phyloP scores from a whole-genome alignment of 2,797 vertebrate species.

The Rhadinocentrus ornatus region DNA sequence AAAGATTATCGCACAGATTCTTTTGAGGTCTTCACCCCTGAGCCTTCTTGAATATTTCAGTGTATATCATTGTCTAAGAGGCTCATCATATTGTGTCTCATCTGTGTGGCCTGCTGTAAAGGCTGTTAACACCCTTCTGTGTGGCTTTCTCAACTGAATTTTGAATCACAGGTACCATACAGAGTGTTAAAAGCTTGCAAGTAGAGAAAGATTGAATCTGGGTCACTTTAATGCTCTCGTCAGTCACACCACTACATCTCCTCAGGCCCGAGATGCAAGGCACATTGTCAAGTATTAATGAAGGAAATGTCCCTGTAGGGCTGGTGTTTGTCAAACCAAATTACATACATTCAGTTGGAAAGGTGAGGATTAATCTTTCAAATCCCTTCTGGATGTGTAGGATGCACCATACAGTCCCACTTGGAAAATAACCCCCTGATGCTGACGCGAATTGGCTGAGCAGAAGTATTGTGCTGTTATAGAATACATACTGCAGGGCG shows the following conservation, averaged over 20 bases:
- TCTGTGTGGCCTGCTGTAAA: constrained; percentile 57
- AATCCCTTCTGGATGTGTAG: constrained; percentile 78
- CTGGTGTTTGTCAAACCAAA: constrained; percentile 84
- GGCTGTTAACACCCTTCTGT: constrained; percentile 63
- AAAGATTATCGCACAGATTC: constrained; percentile 3
- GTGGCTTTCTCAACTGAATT: constrained; percentile 73
- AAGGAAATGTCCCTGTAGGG: constrained; percentile 79
- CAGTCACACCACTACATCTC: constrained; percentile 76
- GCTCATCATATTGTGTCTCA: constrained; percentile 51
- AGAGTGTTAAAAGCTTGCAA: constrained; percentile 77
- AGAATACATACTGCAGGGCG: constrained; percentile 56
- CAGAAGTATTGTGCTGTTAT: constrained; percentile 73
- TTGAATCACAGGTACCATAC: constrained; percentile 76
- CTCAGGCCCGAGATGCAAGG: constrained; percentile 71
- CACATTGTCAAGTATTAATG: constrained; percentile 87
- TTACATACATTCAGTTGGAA: constrained; percentile 83
- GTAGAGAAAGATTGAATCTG: constrained; percentile 80
- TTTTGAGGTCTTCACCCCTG: constrained; percentile 9
- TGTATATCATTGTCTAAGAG: constrained; percentile 35
- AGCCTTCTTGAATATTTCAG: constrained; percentile 64
- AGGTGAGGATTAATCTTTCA: constrained; percentile 83
- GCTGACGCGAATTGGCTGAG: constrained; percentile 70
- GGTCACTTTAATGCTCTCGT: constrained; percentile 81
- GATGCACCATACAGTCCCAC: constrained; percentile 58
- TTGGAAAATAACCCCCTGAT: constrained; percentile 63